A percentile compares a stretch with the other conserved stretches of the same genome.
phyloP scores from a whole-genome alignment of 1,140 invertebrate genomes.

The Penaeus vannamei region DNA sequence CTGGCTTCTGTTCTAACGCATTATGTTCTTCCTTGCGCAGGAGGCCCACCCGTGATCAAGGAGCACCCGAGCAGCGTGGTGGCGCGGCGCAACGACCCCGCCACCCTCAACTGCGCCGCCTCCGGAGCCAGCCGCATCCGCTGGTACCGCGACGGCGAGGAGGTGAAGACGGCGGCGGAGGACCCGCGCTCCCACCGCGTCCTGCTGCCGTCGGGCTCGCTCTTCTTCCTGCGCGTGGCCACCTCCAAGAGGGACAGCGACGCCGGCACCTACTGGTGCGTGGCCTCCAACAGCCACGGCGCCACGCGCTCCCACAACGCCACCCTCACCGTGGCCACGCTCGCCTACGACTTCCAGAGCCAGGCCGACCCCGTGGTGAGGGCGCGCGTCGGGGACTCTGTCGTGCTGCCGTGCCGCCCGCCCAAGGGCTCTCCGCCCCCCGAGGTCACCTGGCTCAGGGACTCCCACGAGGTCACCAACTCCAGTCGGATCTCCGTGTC shows the following conservation, averaged over 20 bases:
- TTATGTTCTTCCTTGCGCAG: neutral
- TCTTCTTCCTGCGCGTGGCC: constrained; percentile 55
- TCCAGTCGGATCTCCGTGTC: constrained; percentile 46
- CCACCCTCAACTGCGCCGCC: constrained; percentile 57
- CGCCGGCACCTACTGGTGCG: constrained; percentile 60
- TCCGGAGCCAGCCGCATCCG: constrained; percentile 40
- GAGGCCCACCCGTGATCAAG: constrained; percentile 48
- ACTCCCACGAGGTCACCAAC: constrained; percentile 39
- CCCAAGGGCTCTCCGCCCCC: constrained; percentile 61
- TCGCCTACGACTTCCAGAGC: constrained; percentile 46
- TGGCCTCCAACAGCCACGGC: constrained; percentile 50
- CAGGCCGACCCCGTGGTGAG: constrained; percentile 43
- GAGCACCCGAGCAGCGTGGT: constrained; percentile 51
- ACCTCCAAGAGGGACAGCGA: constrained; percentile 48
- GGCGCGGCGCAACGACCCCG: constrained; percentile 52
- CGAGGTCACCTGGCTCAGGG: constrained; percentile 49
- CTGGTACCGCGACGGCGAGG: constrained; percentile 59
- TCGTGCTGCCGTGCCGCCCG: constrained; percentile 59
- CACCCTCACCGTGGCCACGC: constrained; percentile 49
- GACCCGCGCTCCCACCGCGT: constrained; percentile 50
- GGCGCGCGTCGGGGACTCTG: constrained; percentile 34
- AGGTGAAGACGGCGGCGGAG: constrained; percentile 5
- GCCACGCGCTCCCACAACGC: constrained; percentile 55
- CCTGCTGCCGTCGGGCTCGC: constrained; percentile 39
- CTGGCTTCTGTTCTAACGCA: too few species aligned